Evolutionary conservation across 2,797 vertebrate genomes (phyloP).

Genomic region (Eurystomus glaucurus): DNA sequence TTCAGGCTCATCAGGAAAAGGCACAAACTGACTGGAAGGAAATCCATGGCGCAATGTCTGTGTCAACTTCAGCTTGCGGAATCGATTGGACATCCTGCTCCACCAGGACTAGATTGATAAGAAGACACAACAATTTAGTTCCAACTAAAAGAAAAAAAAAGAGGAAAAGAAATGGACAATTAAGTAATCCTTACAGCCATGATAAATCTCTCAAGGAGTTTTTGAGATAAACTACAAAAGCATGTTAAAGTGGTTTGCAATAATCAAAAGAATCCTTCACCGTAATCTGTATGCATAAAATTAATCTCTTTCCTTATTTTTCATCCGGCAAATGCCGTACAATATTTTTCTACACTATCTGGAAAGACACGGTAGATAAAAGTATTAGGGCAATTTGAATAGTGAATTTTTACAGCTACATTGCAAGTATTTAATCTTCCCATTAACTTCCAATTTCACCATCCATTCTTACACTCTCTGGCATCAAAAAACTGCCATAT

Average conservation of each 20-base stretch:
- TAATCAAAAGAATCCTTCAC: background rate
- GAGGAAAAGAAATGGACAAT: background rate
- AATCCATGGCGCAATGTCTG: constrained; percentile 94
- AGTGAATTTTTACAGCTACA: background rate
- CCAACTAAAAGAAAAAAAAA: background rate
- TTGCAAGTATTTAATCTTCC: background rate
- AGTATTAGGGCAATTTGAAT: background rate
- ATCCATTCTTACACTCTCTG: background rate
- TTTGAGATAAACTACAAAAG: background rate
- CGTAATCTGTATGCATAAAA: background rate
- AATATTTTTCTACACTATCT: background rate
- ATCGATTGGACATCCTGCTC: constrained; percentile 98
- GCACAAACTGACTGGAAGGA: constrained; percentile 89
- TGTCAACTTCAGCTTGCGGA: constrained; percentile 95
- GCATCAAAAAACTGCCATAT: background rate
- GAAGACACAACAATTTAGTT: constrained; percentile 40
- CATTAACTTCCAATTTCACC: background rate
- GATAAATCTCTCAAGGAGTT: background rate
- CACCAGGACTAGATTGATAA: constrained; percentile 92
- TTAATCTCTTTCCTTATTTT: background rate
- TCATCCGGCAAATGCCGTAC: background rate
- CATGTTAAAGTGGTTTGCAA: background rate
- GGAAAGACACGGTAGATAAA: background rate
- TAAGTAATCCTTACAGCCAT: background rate
- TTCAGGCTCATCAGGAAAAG: constrained; percentile 89